Conservation (phyloP, 2,797 vertebrate genomes). For the Esox lucius region DNA sequence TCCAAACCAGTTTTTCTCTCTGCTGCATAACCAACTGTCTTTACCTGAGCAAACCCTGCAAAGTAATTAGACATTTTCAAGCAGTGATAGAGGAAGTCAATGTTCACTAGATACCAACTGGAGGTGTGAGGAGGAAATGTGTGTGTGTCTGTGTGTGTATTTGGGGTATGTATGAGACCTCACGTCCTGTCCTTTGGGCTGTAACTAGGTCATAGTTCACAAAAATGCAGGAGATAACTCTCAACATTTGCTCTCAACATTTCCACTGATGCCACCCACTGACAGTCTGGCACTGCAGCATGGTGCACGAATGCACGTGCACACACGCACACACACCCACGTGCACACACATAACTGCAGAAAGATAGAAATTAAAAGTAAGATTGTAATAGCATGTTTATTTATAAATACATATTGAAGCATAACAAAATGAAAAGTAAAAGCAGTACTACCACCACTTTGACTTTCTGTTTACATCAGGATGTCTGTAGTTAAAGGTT, state of each 20-base stretch:
- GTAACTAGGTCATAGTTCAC: constrained; percentile 45
- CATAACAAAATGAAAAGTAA: constrained; percentile 15
- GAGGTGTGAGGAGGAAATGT: constrained; percentile 1
- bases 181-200: constrained; percentile 16
- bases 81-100: background rate
- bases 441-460: background rate
- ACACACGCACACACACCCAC: background rate
- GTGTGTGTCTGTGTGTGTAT: background rate
- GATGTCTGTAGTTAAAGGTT: background rate
- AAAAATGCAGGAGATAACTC: constrained; percentile 48
- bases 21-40: background rate
- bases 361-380: constrained; percentile 14
- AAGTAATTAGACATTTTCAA: background rate
- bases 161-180: background rate
- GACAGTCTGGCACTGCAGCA: constrained; percentile 1
- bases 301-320: background rate
- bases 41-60: background rate
- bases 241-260: constrained; percentile 19
- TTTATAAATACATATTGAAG: constrained; percentile 35
- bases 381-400: constrained; percentile 51
- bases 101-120: background rate
- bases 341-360: background rate
- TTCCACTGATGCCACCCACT: constrained; percentile 50
- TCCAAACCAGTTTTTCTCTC: too few species aligned
- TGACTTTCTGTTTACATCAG: background rate